Evolutionary conservation across 1,140 invertebrate genomes (phyloP).

Genomic region (Brachionus koreanus): DNA sequence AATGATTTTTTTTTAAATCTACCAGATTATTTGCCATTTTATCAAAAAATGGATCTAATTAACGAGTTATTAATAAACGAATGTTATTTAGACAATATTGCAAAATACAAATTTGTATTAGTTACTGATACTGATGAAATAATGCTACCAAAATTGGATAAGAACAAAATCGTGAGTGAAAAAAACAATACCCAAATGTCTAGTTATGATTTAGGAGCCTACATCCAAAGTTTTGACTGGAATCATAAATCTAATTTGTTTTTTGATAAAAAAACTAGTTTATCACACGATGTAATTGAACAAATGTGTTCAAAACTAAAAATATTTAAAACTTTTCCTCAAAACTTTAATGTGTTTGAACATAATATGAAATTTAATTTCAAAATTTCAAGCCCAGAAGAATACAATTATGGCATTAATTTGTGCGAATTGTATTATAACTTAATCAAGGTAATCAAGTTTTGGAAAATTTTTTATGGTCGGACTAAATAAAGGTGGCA

Average conservation of each 20-base stretch:
- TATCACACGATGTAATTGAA: background rate
- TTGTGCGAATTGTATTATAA: background rate
- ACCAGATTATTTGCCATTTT: background rate
- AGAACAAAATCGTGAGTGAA: background rate
- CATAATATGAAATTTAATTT: background rate
- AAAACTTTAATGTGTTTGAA: background rate
- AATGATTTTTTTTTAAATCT: background rate
- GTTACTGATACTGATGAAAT: slow-evolving; percentile 14
- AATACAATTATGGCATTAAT: background rate
- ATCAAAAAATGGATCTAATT: slow-evolving; percentile 27
- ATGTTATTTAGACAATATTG: slow-evolving; percentile 33
- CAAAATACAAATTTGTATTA: background rate
- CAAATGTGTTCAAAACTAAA: background rate
- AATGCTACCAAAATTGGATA: background rate
- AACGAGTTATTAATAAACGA: slow-evolving; percentile 14
- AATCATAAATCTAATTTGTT: background rate
- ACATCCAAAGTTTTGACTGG: background rate
- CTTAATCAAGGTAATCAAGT: background rate
- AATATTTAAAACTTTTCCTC: background rate
- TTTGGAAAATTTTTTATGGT: background rate
- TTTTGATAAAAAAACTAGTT: background rate
- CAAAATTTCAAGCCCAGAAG: background rate
- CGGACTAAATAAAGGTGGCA: background rate
- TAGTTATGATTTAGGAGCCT: background rate
- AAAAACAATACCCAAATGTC: background rate